Percentiles rank a stretch among this genome's conserved stretches.
These are phyloP conservation scores for Microtus ochrogaster DNA, from an alignment of 2,113 vertebrate species.

Conservation along the genomic window DNA sequence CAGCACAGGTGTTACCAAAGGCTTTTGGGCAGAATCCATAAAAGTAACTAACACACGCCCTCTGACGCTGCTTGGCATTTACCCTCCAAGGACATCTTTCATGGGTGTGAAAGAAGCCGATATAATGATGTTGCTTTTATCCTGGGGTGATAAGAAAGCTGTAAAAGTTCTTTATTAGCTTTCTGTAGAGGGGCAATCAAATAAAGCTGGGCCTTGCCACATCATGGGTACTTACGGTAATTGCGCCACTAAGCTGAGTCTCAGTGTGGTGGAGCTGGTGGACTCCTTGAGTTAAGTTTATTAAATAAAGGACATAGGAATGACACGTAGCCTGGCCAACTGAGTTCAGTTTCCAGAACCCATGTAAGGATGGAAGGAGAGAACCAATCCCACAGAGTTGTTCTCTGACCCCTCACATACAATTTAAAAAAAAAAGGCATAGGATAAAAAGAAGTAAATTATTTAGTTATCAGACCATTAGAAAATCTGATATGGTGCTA, in stretches of 20 bases:
- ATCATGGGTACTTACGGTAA: not conserved
- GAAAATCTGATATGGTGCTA: not conserved
- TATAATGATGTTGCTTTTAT: not conserved
- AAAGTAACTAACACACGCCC: not conserved
- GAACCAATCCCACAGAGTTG: not conserved
- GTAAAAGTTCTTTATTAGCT: not conserved
- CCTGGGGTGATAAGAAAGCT: not conserved
- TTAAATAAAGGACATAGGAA: not conserved
- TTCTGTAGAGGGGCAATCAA: not conserved
- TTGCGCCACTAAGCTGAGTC: not conserved
- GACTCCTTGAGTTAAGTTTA: not conserved
- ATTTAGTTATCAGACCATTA: not conserved
- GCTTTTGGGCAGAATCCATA: not conserved
- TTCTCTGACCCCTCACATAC: not conserved
- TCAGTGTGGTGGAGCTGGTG: not conserved
- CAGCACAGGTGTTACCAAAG: not conserved
- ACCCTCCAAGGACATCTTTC: not conserved
- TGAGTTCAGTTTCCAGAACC: not conserved
- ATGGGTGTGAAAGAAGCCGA: not conserved
- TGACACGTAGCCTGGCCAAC: not conserved
- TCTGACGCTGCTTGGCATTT: constrained; percentile 8
- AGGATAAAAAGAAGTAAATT: not conserved
- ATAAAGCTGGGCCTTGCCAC: not conserved
- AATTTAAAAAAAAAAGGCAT: not conserved
- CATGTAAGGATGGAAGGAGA: not conserved